Evolutionary conservation across 2,888 invertebrate genomes (phyloP).

Genomic region (Diloba caeruleocephala): DNA sequence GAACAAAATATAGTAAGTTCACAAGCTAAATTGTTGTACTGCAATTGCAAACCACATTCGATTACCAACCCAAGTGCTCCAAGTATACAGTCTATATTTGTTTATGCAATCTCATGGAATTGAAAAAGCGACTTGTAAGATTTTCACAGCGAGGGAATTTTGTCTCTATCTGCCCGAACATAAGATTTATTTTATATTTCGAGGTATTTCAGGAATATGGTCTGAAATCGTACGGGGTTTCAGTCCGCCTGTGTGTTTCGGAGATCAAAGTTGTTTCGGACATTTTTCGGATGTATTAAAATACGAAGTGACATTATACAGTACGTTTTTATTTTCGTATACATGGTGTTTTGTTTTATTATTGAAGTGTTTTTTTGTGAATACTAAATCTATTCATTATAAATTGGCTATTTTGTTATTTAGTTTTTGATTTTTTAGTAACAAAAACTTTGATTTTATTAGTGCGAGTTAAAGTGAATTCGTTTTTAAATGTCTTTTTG

Average conservation of each 20-base stretch:
- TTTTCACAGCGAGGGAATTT: not conserved
- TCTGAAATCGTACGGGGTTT: constrained; percentile 40
- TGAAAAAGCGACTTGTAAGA: constrained; percentile 25
- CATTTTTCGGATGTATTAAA: constrained; percentile 37
- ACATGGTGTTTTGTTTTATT: constrained; percentile 27
- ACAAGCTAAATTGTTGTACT: constrained; percentile 35
- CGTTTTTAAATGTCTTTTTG: too few species aligned
- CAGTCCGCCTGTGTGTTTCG: constrained; percentile 56
- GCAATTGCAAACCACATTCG: constrained; percentile 11
- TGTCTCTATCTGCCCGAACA: accelerated
- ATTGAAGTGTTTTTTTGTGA: constrained; percentile 7
- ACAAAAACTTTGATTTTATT: too few species aligned
- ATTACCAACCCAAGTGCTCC: not conserved
- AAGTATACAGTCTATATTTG: constrained; percentile 10
- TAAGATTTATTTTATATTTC: constrained; percentile 19
- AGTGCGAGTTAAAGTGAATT: too few species aligned
- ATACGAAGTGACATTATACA: constrained; percentile 20
- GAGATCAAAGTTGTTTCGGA: constrained; percentile 54
- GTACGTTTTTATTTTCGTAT: constrained; percentile 27
- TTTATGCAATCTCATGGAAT: not conserved
- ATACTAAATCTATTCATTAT: too few species aligned
- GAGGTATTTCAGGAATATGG: constrained; percentile 8
- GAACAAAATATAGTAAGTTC: constrained; percentile 26
- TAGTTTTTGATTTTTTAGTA: not conserved
- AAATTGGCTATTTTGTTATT: not conserved